A percentile compares a stretch with the other conserved stretches of the same genome.
These are phyloP conservation scores for Nematostella vectensis DNA, from an alignment of 92 coral and sea anemone genomes.

Conservation along the genomic window DNA sequence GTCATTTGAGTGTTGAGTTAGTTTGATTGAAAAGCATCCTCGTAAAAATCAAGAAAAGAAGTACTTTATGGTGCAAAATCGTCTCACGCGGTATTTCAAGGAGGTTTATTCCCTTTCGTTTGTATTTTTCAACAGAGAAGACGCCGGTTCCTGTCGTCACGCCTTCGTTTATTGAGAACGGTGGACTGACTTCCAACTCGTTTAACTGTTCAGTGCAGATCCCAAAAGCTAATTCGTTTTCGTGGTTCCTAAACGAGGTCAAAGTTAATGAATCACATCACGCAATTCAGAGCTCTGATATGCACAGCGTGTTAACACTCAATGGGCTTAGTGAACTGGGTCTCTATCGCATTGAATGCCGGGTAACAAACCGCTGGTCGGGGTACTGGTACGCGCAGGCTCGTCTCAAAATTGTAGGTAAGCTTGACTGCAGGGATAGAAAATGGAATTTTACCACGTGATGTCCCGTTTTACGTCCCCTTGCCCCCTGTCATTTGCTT, in stretches of 20 bases:
- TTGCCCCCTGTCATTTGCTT: too few species aligned
- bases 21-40: too few species aligned
- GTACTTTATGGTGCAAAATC: too few species aligned
- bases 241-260: slow-evolving; percentile 15
- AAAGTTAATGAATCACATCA: background rate
- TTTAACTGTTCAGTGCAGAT: slow-evolving; percentile 6
- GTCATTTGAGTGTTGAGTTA: too few species aligned
- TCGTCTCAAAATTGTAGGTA: slow-evolving; percentile 4
- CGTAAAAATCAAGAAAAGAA: too few species aligned
- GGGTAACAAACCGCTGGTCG: slow-evolving; percentile 23
- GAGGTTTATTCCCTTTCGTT: background rate
- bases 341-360: slow-evolving; percentile 26
- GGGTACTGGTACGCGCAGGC: slow-evolving; percentile 48
- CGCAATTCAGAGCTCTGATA: background rate
- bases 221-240: slow-evolving; percentile 3
- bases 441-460: too few species aligned
- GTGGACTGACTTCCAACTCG: background rate
- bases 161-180: background rate
- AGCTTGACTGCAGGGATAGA: too few species aligned
- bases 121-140: background rate
- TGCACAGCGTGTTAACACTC: slow-evolving; percentile 11
- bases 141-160: slow-evolving; percentile 11
- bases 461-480: too few species aligned
- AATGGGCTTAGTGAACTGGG: background rate
- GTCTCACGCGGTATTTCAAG: too few species aligned